Percentiles rank a stretch among this genome's conserved stretches.
phyloP scores from a whole-genome alignment of 2,888 invertebrate species.

The Atethmia centrago region DNA sequence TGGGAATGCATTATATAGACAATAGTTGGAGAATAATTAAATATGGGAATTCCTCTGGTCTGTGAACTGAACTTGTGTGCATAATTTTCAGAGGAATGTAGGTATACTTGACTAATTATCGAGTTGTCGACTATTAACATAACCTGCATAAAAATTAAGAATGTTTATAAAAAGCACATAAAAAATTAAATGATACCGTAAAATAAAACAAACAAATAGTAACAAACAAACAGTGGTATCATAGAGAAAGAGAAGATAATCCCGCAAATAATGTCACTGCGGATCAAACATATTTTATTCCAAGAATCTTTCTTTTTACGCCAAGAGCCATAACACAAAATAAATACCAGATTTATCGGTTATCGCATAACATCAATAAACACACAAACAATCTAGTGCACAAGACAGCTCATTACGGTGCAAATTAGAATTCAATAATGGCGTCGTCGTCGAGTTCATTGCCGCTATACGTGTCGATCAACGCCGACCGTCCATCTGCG shows the following conservation, averaged over 20 bases:
- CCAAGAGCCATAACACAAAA: background rate
- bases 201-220: no score
- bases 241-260: background rate
- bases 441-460: constrained; percentile 69
- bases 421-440: constrained; percentile 74
- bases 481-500: constrained; percentile 59
- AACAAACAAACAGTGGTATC: background rate
- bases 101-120: background rate
- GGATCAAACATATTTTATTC: background rate
- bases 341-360: constrained; percentile 23
- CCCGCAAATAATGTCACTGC: background rate
- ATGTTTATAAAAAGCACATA: no score
- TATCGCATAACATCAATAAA: constrained; percentile 32
- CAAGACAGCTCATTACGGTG: constrained; percentile 60
- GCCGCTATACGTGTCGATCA: constrained; percentile 68
- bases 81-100: constrained; percentile 7
- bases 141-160: no score
- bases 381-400: constrained; percentile 55
- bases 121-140: no score
- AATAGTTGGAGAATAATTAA: constrained; percentile 39
- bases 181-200: no score
- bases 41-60: constrained; percentile 31
- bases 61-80: constrained; percentile 18
- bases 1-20: constrained; percentile 32
- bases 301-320: background rate